Evolutionary conservation across 2,888 invertebrate species (phyloP), one percentile per base, ranked within the genome.

Genomic region (Cephus nigrinus): DNA sequence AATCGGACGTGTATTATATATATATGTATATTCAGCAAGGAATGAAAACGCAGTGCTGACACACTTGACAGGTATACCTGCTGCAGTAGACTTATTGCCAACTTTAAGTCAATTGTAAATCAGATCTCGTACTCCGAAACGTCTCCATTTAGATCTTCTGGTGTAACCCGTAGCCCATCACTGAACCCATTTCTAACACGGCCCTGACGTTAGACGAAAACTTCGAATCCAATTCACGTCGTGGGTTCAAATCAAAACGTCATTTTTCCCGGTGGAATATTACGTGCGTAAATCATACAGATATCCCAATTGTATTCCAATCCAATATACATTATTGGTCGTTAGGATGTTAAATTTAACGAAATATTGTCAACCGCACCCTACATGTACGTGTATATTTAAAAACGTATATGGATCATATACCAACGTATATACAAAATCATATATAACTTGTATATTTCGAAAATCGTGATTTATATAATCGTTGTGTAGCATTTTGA

Each of bases 41-140:
- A 85, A 81, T 82, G 83, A 69, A 69, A 86, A 84, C 85, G 82
- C 79, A 79, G 69, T 77, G 82, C 80, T 82, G 87, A 84, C 82
- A 81, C 75, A 79, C 71, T 75, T 81, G 83, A 88, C 86, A 86
- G 86, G 86, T 86, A 85, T 88, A 88, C 86, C 81, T 74, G 82
- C 74, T 75, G 82, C 75, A 82, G 80, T 80, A 85, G 87, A 87
- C 85, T 87, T 87, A 87, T 88, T 82, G 83, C 78, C 82, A 80
- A 85, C 82, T 83, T 74, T 23, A 76, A 76, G 35, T 83, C 84
- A 85, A 88, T 87, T 87, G 84, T 83, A 85, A 86, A 88, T 86
- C 86, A 79, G 81, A 83, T 85, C 84, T 80, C 83, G 84, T 85
- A 81, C 77, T 75, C 80, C 78, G 82, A 83, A 85, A 85, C 76